Base-by-base conservation (phyloP, 2,888 invertebrate species). In the Drosophila testacea region DNA sequence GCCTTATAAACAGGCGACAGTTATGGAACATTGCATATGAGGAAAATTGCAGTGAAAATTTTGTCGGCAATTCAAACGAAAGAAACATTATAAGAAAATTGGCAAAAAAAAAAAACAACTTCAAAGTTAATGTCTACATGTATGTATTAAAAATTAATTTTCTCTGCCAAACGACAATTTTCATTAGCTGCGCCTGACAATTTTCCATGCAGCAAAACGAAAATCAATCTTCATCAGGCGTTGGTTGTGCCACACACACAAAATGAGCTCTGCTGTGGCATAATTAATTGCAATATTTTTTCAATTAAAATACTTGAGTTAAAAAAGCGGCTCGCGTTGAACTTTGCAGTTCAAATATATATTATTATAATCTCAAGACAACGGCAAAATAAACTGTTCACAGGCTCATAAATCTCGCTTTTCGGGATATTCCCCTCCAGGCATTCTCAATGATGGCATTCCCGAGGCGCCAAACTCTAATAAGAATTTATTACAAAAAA, bases 211-310 rank as follows among this genome's bases (percentile, higher is more conserved):
- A 28, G 52, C 47, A 47, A 50, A 32, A 46, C 27, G 39, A 66
- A 81, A 88, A 83, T 83, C 86, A 77, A 88, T 88, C 88, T 72
- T 83, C 87, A 83, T 86, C 83, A 79, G 60, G 69, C 48, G 48
- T 39, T 30, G 61, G 48, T 52, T 30, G 61, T 28, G 46, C 51
- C 54, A 30, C 38, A 59, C 38, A 59, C 62, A 50, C 63, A 42
- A 71, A 62, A 52, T 57, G 55, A 47, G 36, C 30, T 16, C 11
- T 13, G 9, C 32, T 11, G 59, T 60, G 13, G 42, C 54, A 54
- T 59, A 69, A 79, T 79, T 74, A 74, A 79, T 67, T 64, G 68
- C 71, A 69, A 69, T 76, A 73, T 84, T 68, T 71, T 73, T 73
- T 75, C 69, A 86, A 81, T 89, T 79, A 76, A 76, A 72, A 84